phyloP scores from a whole-genome alignment of 2,888 invertebrate species.

The Drosophila histrio region DNA sequence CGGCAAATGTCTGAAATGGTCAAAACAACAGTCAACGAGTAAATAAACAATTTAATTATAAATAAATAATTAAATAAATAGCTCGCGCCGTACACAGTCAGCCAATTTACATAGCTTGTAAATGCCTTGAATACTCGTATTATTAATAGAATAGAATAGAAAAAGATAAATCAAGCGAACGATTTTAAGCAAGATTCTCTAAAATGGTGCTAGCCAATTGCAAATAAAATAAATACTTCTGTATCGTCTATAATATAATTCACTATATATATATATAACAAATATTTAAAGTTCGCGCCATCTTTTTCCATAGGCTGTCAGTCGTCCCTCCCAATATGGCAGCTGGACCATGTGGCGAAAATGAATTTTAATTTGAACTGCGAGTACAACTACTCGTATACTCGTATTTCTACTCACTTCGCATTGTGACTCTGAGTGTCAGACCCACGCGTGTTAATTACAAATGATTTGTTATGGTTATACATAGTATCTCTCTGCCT shows the following conservation, averaged over 20 bases:
- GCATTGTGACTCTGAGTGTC: conserved; percentile 30
- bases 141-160: conserved; percentile 31
- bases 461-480: conserved; percentile 76
- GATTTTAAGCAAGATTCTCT: conserved; percentile 53
- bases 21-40: conserved; percentile 55
- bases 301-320: conserved; percentile 48
- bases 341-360: conserved; percentile 69
- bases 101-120: conserved; percentile 72
- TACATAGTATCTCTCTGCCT: conserved; percentile 40
- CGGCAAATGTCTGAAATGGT: conserved; percentile 52
- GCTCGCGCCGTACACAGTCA: conserved; percentile 41
- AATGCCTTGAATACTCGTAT: conserved; percentile 34
- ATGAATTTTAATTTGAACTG: conserved; percentile 47
- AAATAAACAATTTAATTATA: conserved; percentile 76
- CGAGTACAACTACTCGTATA: conserved; percentile 28
- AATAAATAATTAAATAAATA: conserved; percentile 75
- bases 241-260: conserved; percentile 12
- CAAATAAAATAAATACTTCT: background rate
- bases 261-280: conserved; percentile 9
- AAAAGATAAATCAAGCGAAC: conserved; percentile 55
- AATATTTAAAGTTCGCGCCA: conserved; percentile 34
- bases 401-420: conserved; percentile 35
- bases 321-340: conserved; percentile 54
- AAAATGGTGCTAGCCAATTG: conserved; percentile 54
- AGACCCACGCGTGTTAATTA: conserved; percentile 79